Evolutionary conservation across 2,113 vertebrate species (phyloP).

Genomic region (Alouatta palliata): DNA sequence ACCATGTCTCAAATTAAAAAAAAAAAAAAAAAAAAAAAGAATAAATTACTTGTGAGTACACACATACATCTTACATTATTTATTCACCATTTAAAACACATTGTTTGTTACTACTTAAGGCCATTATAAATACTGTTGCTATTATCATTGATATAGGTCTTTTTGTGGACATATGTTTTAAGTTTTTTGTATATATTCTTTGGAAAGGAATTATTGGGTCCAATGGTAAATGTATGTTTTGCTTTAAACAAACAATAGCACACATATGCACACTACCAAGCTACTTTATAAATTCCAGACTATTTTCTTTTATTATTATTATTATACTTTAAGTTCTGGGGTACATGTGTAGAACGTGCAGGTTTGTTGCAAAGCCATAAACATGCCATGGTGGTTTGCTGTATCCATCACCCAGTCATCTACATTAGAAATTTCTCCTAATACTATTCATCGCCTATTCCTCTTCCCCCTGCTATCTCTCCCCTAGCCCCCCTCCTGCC

Average conservation of each 20-base stretch:
- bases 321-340: too few relatives aligned
- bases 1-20: too few relatives aligned
- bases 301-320: neutral
- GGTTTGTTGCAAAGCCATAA: too few relatives aligned
- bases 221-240: neutral
- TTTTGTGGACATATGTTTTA: neutral
- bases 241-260: neutral
- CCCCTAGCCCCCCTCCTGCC: accelerated
- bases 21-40: too few relatives aligned
- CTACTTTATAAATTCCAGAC: neutral
- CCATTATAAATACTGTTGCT: neutral
- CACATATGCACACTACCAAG: neutral
- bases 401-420: too few relatives aligned
- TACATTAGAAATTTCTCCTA: too few relatives aligned
- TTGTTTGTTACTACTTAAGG: neutral
- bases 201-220: neutral
- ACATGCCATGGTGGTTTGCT: too few relatives aligned
- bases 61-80: neutral
- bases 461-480: too few relatives aligned
- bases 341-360: too few relatives aligned
- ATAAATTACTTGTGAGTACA: neutral
- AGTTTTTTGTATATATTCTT: neutral
- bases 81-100: neutral
- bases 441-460: too few relatives aligned
- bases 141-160: neutral